phyloP scores from a whole-genome alignment of 2,888 invertebrate genomes.

The Lysandra bellargus region DNA sequence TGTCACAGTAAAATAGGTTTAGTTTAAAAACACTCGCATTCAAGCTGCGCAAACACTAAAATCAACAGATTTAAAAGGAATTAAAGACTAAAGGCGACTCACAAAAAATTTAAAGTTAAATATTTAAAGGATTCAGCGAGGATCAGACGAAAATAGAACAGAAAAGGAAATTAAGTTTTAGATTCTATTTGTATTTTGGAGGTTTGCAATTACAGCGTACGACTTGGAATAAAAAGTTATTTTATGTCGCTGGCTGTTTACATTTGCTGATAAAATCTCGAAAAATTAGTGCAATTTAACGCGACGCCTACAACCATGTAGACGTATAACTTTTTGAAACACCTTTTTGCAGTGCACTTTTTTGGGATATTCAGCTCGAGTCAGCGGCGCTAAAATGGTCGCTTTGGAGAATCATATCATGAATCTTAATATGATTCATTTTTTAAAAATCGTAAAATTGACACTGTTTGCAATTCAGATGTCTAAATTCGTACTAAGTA shows the following conservation, averaged over 20 bases:
- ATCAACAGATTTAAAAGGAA: constrained; percentile 19
- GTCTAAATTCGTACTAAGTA: too few relatives aligned
- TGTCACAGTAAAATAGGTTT: not conserved
- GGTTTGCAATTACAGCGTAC: not conserved
- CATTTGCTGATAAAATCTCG: not conserved
- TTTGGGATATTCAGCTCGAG: too few relatives aligned
- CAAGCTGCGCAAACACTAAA: not conserved
- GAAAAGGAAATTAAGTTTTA: not conserved
- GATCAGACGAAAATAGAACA: constrained; percentile 4
- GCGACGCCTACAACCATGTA: too few relatives aligned
- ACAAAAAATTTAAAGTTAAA: constrained; percentile 18
- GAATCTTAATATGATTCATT: too few relatives aligned
- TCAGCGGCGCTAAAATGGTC: too few relatives aligned
- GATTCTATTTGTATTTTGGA: constrained; percentile 9
- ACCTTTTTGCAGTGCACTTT: too few relatives aligned
- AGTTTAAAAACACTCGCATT: not conserved
- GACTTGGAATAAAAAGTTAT: not conserved
- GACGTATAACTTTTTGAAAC: too few relatives aligned
- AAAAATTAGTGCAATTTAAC: not conserved
- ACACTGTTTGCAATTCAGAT: too few relatives aligned
- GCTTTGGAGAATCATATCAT: too few relatives aligned
- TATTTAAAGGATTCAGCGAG: constrained; percentile 1
- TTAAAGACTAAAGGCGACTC: constrained; percentile 15
- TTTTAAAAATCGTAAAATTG: too few relatives aligned
- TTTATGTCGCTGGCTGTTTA: not conserved